phyloP scores from a whole-genome alignment of 2,113 vertebrate species.

The Hemiscyllium ocellatum region DNA sequence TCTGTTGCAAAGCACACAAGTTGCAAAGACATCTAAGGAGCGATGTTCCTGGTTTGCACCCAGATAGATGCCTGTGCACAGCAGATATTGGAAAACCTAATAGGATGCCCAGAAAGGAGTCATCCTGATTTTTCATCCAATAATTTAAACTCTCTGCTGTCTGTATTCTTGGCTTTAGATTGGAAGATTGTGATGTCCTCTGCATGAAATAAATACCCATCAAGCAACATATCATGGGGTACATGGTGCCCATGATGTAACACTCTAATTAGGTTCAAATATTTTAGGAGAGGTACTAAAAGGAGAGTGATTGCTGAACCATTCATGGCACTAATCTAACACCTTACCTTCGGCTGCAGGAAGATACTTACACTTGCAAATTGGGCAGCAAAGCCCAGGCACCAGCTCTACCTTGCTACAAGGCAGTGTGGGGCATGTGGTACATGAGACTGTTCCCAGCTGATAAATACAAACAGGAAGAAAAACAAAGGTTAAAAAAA shows the following conservation, averaged over 20 bases:
- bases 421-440: neutral
- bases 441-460: conserved; percentile 6
- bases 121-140: neutral
- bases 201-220: neutral
- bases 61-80: no score
- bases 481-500: neutral
- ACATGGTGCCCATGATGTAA: neutral
- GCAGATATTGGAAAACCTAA: neutral
- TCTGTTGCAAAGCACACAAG: neutral
- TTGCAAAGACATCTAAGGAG: neutral
- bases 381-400: conserved; percentile 7
- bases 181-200: neutral
- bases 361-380: conserved; percentile 30
- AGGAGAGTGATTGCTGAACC: neutral
- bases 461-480: neutral
- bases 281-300: neutral
- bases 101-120: neutral
- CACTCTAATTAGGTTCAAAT: neutral
- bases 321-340: neutral
- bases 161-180: neutral
- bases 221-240: neutral
- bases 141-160: neutral
- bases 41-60: neutral
- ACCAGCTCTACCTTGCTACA: conserved; percentile 3
- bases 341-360: neutral